Evolutionary conservation across 37 sponge, comb jelly and placozoan genomes (phyloP), one percentile per base, ranked within the genome.

Genomic region (Corticium candelabrum): DNA sequence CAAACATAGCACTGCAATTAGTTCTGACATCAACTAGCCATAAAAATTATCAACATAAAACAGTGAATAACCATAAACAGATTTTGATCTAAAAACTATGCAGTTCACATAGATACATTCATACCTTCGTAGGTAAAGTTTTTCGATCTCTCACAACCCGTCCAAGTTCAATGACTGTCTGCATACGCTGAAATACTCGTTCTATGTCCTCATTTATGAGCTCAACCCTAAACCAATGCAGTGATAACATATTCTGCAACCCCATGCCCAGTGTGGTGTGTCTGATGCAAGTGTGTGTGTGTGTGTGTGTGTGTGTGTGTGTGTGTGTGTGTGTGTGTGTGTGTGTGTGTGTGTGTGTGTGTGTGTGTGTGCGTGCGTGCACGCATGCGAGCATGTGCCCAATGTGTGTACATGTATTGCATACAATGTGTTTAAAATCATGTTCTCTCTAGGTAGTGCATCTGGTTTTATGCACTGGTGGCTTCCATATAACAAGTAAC

Each of bases 151-250:
- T 79, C 30, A 97, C 79, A 30, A 87, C 87, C 11, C 98, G 79
- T 3, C 86, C 94, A 40, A 90, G 80, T 40, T 97, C 98, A 67
- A 97, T 90, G 35, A 94, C 98, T 39, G 82, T 33, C 85, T 97
- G 98, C 94, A 97, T 93, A 2, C 50, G 76, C 27, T 89, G 57
- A 56, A 97, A 91, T 2, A 87, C 81, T 0, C 78, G 34, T 68
- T 97, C 98, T 36, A 97, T 93, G 34, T 68, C 80, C 40, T 30
- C 43, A 75, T 93, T 84, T 41, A 97, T 87, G 77, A 91, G 89
- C 77, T 87, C 82, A 39, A 80, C 67, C 71, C 86, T 90, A 82
- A 31, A 76, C 11, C 33, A 70, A 34, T 7, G 29, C 5, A 34
- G 73, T n/a, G n/a, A n/a, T n/a, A n/a, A n/a, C n/a, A n/a, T n/a